phyloP scores from a whole-genome alignment of 2,888 invertebrate genomes.

The Carpatolechia fugitivella region DNA sequence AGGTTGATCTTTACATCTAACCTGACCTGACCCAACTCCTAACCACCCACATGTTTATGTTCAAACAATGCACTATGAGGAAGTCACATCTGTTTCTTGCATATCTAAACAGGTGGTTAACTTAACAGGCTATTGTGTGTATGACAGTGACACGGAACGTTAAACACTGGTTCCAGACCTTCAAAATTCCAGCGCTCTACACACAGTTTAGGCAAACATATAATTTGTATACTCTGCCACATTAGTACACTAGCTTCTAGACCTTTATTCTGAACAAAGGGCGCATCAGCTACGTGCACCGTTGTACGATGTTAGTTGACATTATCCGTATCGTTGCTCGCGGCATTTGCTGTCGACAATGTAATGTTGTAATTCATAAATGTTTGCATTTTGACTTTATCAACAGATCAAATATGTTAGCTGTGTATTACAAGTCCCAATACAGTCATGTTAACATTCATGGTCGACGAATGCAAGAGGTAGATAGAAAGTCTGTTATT shows the following conservation, averaged over 20 bases:
- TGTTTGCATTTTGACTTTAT: conserved; percentile 31
- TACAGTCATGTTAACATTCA: no score
- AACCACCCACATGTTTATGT: background rate
- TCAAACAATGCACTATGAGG: conserved; percentile 8
- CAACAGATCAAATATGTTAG: background rate
- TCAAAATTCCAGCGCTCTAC: conserved; percentile 33
- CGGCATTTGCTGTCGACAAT: conserved; percentile 38
- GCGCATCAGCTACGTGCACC: background rate
- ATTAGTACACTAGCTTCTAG: background rate
- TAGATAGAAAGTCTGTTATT: no score
- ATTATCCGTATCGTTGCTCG: conserved; percentile 35
- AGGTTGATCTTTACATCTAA: background rate
- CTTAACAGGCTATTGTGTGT: conserved; percentile 45
- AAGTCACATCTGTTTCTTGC: conserved; percentile 16
- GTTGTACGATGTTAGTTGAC: conserved; percentile 29
- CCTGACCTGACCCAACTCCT: conserved; percentile 9
- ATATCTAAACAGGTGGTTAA: conserved; percentile 29
- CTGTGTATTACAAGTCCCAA: background rate
- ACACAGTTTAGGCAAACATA: conserved; percentile 48
- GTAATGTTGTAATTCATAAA: conserved; percentile 35
- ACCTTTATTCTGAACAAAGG: background rate
- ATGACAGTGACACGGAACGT: conserved; percentile 52
- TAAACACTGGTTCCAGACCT: conserved; percentile 58
- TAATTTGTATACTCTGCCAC: conserved; percentile 19
- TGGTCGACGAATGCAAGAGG: no score